Percentiles rank a stretch among this genome's conserved stretches.
phyloP scores from a whole-genome alignment of 2,888 invertebrate species.

The Drosophila atripex region DNA sequence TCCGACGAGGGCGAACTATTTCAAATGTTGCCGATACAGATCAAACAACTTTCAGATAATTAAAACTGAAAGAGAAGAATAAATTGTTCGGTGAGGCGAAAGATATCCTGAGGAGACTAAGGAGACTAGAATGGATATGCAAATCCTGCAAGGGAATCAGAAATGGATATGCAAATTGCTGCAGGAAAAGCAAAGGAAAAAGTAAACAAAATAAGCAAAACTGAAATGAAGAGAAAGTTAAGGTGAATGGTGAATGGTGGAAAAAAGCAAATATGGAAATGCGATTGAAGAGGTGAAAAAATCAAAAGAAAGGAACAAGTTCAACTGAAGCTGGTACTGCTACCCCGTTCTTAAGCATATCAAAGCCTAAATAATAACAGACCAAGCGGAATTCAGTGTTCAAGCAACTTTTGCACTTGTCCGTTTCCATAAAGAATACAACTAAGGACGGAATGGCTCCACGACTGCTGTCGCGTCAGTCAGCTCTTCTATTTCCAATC shows the following conservation, averaged over 20 bases:
- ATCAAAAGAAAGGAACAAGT: background rate
- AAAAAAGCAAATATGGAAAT: slow-evolving; percentile 28
- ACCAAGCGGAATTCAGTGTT: slow-evolving; percentile 13
- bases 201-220: slow-evolving; percentile 22
- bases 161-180: slow-evolving; percentile 42
- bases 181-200: slow-evolving; percentile 21
- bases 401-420: slow-evolving; percentile 30
- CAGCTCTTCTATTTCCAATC: slow-evolving; percentile 10
- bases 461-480: slow-evolving; percentile 30
- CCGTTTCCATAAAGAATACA: slow-evolving; percentile 7
- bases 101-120: slow-evolving; percentile 14
- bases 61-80: slow-evolving; percentile 40
- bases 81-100: slow-evolving; percentile 32
- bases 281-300: background rate
- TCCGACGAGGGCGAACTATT: slow-evolving; percentile 29
- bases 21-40: slow-evolving; percentile 25
- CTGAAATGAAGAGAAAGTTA: slow-evolving; percentile 24
- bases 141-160: slow-evolving; percentile 32
- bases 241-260: background rate
- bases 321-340: background rate
- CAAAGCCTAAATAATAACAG: slow-evolving; percentile 15
- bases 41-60: slow-evolving; percentile 43
- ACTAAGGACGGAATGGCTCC: slow-evolving; percentile 30
- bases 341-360: background rate
- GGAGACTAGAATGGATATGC: slow-evolving; percentile 19